phyloP scores from a whole-genome alignment of 2,797 vertebrate species.

The Erpetoichthys calabaricus region DNA sequence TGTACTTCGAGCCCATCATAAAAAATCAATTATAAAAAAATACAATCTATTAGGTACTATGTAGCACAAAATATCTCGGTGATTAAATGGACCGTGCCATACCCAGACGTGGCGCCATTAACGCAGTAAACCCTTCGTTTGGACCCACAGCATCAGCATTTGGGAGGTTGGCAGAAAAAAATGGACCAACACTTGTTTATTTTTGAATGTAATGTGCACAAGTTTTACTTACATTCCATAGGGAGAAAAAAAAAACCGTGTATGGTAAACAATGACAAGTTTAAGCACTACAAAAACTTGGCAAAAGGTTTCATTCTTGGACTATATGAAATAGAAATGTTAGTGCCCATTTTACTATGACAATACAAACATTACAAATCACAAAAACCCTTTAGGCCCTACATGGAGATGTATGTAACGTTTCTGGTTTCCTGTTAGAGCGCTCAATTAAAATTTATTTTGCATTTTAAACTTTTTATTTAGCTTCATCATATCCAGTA shows the following conservation, averaged over 20 bases:
- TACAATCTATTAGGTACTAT: too few relatives aligned
- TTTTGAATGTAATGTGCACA: slow-evolving; percentile 24
- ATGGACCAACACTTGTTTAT: too few relatives aligned
- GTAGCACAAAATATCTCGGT: too few relatives aligned
- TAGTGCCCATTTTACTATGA: slow-evolving; percentile 36
- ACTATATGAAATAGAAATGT: slow-evolving; percentile 43
- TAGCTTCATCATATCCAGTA: slow-evolving; percentile 63
- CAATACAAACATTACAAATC: slow-evolving; percentile 62
- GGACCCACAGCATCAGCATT: too few relatives aligned
- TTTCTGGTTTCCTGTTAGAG: slow-evolving; percentile 54
- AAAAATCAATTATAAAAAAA: too few relatives aligned
- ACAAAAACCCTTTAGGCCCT: slow-evolving; percentile 62
- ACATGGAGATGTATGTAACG: slow-evolving; percentile 70
- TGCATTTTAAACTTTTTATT: slow-evolving; percentile 31
- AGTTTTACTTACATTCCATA: slow-evolving; percentile 75
- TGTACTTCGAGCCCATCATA: too few relatives aligned
- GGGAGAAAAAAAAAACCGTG: slow-evolving; percentile 63
- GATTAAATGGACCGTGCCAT: too few relatives aligned
- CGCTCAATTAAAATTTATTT: slow-evolving; percentile 76
- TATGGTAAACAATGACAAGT: slow-evolving; percentile 54
- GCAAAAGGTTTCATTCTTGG: slow-evolving; percentile 44
- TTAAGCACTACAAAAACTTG: slow-evolving; percentile 46
- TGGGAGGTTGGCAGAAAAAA: too few relatives aligned
- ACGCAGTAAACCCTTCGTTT: too few relatives aligned
- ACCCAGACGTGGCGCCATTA: too few relatives aligned